Conservation (phyloP, 2,113 vertebrate genomes). For the Nycticorax nycticorax region DNA sequence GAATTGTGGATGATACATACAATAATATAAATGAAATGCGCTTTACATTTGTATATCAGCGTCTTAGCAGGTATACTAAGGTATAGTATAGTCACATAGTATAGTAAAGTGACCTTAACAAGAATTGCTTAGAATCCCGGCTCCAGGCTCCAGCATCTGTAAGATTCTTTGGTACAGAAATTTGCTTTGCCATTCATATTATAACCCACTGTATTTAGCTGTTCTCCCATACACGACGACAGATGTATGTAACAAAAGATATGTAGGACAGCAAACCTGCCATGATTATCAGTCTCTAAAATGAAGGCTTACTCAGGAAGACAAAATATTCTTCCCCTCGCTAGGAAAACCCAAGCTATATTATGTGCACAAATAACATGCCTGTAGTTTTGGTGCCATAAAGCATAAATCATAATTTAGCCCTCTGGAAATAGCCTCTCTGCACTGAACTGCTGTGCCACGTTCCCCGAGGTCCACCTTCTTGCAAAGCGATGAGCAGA, state of each 20-base stretch:
- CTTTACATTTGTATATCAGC: not conserved
- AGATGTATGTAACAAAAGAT: not conserved
- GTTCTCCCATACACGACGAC: not conserved
- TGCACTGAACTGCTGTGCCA: not conserved
- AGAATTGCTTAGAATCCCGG: not conserved
- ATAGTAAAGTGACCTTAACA: not conserved
- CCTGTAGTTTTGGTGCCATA: constrained; percentile 31
- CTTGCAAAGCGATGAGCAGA: not conserved
- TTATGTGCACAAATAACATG: not conserved
- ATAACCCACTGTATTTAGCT: not conserved
- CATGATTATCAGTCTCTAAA: not conserved
- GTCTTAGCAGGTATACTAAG: not conserved
- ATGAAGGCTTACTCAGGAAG: not conserved
- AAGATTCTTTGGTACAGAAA: not conserved
- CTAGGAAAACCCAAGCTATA: not conserved
- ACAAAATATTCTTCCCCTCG: not conserved
- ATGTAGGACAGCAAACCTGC: constrained; percentile 19
- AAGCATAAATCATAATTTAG: constrained; percentile 47
- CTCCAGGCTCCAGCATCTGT: not conserved
- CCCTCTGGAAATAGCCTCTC: constrained; percentile 18
- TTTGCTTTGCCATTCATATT: not conserved
- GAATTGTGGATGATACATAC: not conserved
- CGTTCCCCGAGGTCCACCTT: not conserved
- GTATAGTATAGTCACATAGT: too few relatives aligned
- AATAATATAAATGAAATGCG: not conserved